A percentile compares a stretch with the other conserved stretches of the same genome.
These are phyloP conservation scores for Lycocorax pyrrhopterus DNA, from an alignment of 2,113 vertebrate genomes.

Conservation along the genomic window DNA sequence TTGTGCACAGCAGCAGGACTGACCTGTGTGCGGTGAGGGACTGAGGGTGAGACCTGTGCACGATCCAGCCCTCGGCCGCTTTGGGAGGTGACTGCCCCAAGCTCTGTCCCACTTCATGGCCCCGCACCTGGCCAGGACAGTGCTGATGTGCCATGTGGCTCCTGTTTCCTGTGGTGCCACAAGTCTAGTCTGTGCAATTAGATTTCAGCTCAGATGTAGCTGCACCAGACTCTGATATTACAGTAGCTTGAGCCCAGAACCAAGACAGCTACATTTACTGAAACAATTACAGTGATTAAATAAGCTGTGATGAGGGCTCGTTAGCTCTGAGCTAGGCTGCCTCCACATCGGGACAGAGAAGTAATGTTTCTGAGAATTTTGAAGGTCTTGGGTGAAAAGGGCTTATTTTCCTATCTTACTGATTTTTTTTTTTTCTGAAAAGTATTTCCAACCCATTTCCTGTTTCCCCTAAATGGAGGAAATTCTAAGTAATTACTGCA, in stretches of 20 bases:
- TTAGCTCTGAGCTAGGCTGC: not conserved
- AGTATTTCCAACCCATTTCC: not conserved
- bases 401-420: not conserved
- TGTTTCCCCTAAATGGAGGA: not conserved
- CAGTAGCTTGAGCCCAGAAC: not conserved
- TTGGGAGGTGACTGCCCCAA: rapidly evolving
- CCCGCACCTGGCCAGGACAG: not conserved
- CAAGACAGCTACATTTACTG: not conserved
- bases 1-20: not conserved
- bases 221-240: not conserved
- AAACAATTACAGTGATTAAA: not conserved
- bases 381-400: not conserved
- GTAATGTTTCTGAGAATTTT: not conserved
- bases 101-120: rapidly evolving
- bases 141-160: not conserved
- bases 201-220: not conserved
- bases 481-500: not conserved
- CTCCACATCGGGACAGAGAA: not conserved
- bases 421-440: not conserved
- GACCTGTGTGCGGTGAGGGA: not conserved
- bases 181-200: not conserved
- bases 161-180: not conserved
- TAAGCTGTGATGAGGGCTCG: not conserved
- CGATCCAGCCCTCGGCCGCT: rapidly evolving
- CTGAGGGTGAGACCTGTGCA: not conserved